Evolutionary conservation across 2,888 invertebrate genomes (phyloP), one percentile per base, ranked within the genome.

Genomic region (Hydraecia micacea): DNA sequence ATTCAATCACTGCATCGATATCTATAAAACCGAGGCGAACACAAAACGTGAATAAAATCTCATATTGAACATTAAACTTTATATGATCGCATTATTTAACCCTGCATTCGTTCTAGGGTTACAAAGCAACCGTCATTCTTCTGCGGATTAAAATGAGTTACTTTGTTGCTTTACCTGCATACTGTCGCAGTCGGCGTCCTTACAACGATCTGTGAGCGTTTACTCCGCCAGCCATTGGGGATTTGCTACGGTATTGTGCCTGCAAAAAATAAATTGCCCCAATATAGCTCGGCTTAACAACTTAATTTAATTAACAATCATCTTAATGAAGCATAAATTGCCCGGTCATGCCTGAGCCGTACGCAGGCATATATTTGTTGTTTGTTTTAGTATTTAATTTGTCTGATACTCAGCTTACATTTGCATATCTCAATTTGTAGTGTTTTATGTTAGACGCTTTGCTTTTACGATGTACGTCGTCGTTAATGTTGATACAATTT

Each of bases 111-210:
- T 88, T 91, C 79, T 87, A 89, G 85, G 87, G 87, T 90, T 90
- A 93, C 93, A 94, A 94, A 93, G 93, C 91, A 88, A 88, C 87
- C 87, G 89, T 91, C 91, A 92, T 94, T 93, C 93, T 93, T 92
- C 87, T 89, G 80, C 84, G 92, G 93, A 95, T 95, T 95, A 95
- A 94, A 94, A 94, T 93, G 90, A 93, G 91, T 92, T 93, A 94
- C 92, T 93, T 93, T 93, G 94, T 95, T 91, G 89, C 89, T 90
- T 88, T 88, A 91, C 92, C 91, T 93, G 92, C 90, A 89, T 89
- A 85, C 85, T 84, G 83, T 74, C 80, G 79, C 82, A 83, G 83
- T 77, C 86, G 88, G 73, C 77, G 75, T 78, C 80, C 85, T 86
- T 78, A 87, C 84, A 84, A 84, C 69, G 63, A 58, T 77, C 77